Evolutionary conservation across 2,888 invertebrate species (phyloP), one percentile per base, ranked within the genome.

Genomic region (Hirtodrosophila cameraria): DNA sequence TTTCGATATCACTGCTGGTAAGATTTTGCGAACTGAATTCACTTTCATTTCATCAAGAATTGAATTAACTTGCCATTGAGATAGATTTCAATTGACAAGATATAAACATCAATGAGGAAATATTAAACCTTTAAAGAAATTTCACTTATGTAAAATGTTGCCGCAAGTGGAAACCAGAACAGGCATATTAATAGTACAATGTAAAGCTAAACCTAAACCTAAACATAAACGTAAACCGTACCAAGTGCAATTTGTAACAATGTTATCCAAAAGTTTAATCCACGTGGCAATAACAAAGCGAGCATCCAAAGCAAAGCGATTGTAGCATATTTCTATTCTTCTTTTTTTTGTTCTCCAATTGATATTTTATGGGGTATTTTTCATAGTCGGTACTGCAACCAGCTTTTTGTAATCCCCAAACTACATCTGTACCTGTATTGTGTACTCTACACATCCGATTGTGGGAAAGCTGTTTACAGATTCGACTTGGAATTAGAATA

Each of bases 181-280:
- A n/a, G n/a, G n/a, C n/a, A n/a, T n/a, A n/a, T n/a, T 54, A 46
- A 45, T 36, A 59, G 49, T 60, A 59, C 64, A 59, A 69, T 76
- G 55, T 69, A 53, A 72, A 74, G 46, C 74, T 53, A 53, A 48
- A n/a, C n/a, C n/a, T n/a, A n/a, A n/a, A n/a, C n/a, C n/a, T n/a
- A n/a, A n/a, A 50, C 57, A 36, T 65, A 46, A 69, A 71, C 23
- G 65, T 53, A 52, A 50, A 43, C 55, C 75, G 62, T 79, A 78
- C 69, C 80, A 82, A 82, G 79, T 82, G 83, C 78, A 82, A 78
- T 78, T 78, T 78, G 58, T 63, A 70, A 73, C 49, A 57, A 63
- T 35, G 3, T 50, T 65, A 66, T 38, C 50, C 42, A 67, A 67
- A 54, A 60, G 33, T 59, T 64, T 49, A 27, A 39, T 27, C 31